phyloP scores from a whole-genome alignment of 2,797 vertebrate genomes.

The Glyptemys insculpta region DNA sequence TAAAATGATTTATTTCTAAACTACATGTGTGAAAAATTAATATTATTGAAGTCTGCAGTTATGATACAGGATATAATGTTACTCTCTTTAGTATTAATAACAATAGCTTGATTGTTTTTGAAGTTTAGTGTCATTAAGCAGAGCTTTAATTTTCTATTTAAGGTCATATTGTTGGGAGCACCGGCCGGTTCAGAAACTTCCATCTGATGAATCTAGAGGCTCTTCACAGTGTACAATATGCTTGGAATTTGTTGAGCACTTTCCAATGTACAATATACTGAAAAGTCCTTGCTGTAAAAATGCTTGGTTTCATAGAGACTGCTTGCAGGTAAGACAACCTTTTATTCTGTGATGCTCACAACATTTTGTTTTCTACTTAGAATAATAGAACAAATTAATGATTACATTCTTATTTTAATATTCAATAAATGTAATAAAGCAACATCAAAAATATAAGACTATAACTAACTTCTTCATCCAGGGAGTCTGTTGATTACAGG shows the following conservation, averaged over 20 bases:
- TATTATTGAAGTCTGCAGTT: not conserved
- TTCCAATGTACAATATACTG: constrained; percentile 86
- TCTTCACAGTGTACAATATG: constrained; percentile 92
- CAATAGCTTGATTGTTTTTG: not conserved
- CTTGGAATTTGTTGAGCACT: constrained; percentile 88
- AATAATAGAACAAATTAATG: not conserved
- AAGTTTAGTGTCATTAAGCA: constrained; percentile 13
- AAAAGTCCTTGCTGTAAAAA: constrained; percentile 94
- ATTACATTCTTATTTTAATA: not conserved
- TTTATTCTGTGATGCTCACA: not conserved
- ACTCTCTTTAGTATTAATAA: not conserved
- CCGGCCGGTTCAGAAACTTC: constrained; percentile 86
- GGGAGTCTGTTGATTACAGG: not conserved
- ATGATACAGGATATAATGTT: not conserved
- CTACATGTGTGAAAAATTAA: not conserved
- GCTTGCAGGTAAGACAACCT: constrained; percentile 90
- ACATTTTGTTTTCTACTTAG: not conserved
- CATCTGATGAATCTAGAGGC: constrained; percentile 73
- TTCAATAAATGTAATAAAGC: not conserved
- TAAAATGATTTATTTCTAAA: not conserved
- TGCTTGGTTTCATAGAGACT: constrained; percentile 96
- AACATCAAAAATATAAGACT: not conserved
- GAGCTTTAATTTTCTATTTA: constrained; percentile 49
- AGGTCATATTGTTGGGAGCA: constrained; percentile 94
- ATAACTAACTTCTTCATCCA: not conserved